These are phyloP conservation scores for Euplagia quadripunctaria DNA, from an alignment of 2,888 invertebrate species.

Conservation along the genomic window DNA sequence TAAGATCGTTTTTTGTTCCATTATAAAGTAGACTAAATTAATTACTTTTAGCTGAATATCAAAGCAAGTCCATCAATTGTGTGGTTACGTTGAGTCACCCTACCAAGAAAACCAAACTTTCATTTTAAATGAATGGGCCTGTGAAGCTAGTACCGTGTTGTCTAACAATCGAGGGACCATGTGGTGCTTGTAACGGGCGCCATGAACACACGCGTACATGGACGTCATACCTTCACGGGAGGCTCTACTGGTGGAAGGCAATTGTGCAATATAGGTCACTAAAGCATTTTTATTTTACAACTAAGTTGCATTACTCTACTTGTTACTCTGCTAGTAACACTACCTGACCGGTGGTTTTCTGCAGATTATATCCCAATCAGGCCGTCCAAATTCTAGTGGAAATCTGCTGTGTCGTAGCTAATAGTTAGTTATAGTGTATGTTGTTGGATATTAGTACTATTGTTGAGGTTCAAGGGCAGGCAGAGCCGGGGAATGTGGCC, in stretches of 20 bases:
- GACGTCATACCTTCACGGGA: no score
- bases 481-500: constrained; percentile 72
- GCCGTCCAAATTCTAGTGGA: background rate
- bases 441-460: background rate
- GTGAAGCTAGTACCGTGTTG: background rate
- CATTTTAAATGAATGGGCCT: background rate
- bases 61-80: background rate
- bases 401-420: background rate
- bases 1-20: no score
- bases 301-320: no score
- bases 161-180: background rate
- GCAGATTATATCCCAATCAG: no score
- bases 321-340: no score
- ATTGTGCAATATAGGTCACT: background rate
- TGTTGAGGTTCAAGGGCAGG: constrained; percentile 76
- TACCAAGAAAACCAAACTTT: background rate
- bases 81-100: background rate
- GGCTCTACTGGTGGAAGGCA: no score
- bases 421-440: no score
- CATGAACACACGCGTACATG: background rate
- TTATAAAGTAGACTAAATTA: no score
- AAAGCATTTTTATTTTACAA: no score
- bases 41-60: background rate
- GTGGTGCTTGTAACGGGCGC: background rate
- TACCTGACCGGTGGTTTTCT: no score